phyloP scores from a whole-genome alignment of 2,888 invertebrate species.

The Agapostemon virescens region DNA sequence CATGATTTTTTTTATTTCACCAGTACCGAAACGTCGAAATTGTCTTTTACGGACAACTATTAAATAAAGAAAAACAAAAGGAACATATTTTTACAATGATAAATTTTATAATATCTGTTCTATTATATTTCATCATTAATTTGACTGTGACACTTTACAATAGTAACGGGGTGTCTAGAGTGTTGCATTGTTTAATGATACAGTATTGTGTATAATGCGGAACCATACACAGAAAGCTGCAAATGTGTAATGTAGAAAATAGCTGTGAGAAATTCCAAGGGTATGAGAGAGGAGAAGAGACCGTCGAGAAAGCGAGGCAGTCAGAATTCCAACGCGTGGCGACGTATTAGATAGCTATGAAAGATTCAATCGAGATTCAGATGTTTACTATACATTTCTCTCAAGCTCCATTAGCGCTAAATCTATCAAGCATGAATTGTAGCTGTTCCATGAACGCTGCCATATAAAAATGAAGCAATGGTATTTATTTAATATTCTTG shows the following conservation, averaged over 20 bases:
- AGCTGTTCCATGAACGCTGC: too few relatives aligned
- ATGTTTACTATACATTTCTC: neutral
- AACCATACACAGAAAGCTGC: conserved; percentile 16
- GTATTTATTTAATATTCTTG: too few relatives aligned
- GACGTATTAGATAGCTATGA: conserved; percentile 4
- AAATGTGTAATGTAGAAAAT: conserved; percentile 32
- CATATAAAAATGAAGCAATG: too few relatives aligned
- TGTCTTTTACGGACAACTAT: neutral
- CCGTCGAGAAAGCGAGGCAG: conserved; percentile 72
- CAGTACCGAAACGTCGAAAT: neutral
- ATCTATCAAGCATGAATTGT: too few relatives aligned
- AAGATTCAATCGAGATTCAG: conserved; percentile 19
- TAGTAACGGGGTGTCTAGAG: neutral
- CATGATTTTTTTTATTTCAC: neutral
- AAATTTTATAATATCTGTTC: too few relatives aligned
- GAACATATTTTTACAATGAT: too few relatives aligned
- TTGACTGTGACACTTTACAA: neutral
- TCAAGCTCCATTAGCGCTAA: neutral
- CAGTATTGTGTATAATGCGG: neutral
- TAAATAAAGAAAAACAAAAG: too few relatives aligned
- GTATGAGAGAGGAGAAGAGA: conserved; percentile 65
- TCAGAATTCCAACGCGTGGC: conserved; percentile 62
- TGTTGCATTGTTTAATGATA: neutral
- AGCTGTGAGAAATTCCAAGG: conserved; percentile 68
- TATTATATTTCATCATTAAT: neutral